Evolutionary conservation across 2,888 invertebrate genomes (phyloP), one percentile per base, ranked within the genome.

Genomic region (Sinopyrophorus schimmeli): DNA sequence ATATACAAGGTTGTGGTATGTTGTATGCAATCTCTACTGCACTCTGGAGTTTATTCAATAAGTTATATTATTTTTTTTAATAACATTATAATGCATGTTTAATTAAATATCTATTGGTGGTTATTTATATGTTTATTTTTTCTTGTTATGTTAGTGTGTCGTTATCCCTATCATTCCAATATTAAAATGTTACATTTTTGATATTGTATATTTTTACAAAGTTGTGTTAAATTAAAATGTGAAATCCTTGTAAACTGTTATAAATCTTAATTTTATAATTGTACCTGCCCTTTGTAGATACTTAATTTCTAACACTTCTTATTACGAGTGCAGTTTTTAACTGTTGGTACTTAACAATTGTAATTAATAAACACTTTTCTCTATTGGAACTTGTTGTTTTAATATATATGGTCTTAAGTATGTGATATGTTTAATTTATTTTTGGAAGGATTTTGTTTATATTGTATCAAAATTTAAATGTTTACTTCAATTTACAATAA

Each of bases 291-390:
- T 52, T 52, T 47, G 38, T 47, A 47, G 37, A n/a, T n/a, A n/a
- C n/a, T 52, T 47, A 9, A 27, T 21, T 39, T 32, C 28, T 26
- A 21, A 34, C 30, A 12, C 23, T 27, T 9, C 17, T 17, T 15
- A 21, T 21, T 47, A 11, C 34, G 59, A 57, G 59, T 59, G 59
- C 59, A 59, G 59, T 55, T 55, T 18, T 52, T 47, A 57, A 59
- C 61, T 60, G 61, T 61, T 63, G 62, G 57, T 62, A 54, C 53
- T 57, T 42, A 42, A 40, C 40, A 47, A 58, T 55, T 60, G 58
- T 61, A 60, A 62, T 57, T 62, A 63, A 63, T 63, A 63, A 62
- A 63, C 63, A 62, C 60, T 61, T 59, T 63, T 59, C 60, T 60
- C 60, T 59, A 61, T 57, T 62, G 34, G 34, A 1, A 18, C 3